phyloP scores from a whole-genome alignment of 2,797 vertebrate species.

The Sus cebifrons region DNA sequence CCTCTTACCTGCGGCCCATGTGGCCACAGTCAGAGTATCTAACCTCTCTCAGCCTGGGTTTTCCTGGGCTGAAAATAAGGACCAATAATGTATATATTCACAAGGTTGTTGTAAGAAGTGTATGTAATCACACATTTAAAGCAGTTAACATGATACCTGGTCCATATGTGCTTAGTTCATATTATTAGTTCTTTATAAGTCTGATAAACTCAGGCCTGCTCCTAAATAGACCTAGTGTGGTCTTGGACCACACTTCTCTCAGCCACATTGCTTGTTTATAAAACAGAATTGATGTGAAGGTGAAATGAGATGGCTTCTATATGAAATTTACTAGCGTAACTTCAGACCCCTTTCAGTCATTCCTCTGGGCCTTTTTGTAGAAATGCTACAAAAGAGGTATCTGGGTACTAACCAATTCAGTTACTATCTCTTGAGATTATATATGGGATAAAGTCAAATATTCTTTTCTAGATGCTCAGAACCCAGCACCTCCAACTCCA shows the following conservation, averaged over 20 bases:
- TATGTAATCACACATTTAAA: conserved; percentile 29
- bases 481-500: neutral
- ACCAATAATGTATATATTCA: neutral
- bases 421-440: neutral
- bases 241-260: neutral
- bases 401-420: neutral
- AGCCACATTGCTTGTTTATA: neutral
- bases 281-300: neutral
- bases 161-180: neutral
- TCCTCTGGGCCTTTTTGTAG: conserved; percentile 6
- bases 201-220: neutral
- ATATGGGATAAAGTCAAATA: neutral
- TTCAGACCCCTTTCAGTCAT: neutral
- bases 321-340: neutral
- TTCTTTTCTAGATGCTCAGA: neutral
- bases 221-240: neutral
- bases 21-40: neutral
- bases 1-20: neutral
- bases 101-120: neutral
- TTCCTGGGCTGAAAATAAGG: conserved; percentile 4
- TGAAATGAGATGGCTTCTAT: neutral
- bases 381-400: conserved; percentile 24
- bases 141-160: neutral
- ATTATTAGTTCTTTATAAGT: neutral
- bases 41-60: neutral